These are phyloP conservation scores for Bergia puertoricense DNA, from an alignment of 92 coral and sea anemone genomes.

Conservation along the genomic window DNA sequence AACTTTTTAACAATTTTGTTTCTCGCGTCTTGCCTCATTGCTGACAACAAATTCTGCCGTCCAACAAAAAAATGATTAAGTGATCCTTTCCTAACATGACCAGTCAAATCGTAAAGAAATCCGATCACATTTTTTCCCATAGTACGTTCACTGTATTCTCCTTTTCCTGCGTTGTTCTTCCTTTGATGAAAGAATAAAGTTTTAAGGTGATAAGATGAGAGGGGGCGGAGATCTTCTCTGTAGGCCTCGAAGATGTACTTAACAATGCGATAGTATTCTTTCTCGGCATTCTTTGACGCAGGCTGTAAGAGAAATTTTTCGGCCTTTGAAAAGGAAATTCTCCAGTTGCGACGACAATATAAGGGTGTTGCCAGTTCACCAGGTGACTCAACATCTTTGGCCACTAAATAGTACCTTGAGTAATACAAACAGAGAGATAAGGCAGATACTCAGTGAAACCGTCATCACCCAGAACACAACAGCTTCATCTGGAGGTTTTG, in stretches of 20 bases:
- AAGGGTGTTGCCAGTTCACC: neutral
- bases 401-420: conserved; percentile 47
- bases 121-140: conserved; percentile 41
- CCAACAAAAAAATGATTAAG: conserved; percentile 47
- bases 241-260: conserved; percentile 49
- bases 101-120: conserved; percentile 40
- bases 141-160: neutral
- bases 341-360: conserved; percentile 38
- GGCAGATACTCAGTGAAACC: neutral
- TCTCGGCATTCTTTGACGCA: conserved; percentile 2
- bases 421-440: neutral
- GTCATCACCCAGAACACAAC: too few species aligned
- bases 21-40: neutral
- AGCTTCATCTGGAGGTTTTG: too few species aligned
- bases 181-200: conserved; percentile 50
- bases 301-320: conserved; percentile 51
- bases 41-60: conserved; percentile 22
- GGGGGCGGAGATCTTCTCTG: conserved; percentile 33
- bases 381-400: conserved; percentile 39
- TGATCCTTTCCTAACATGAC: neutral
- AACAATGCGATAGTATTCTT: conserved; percentile 41
- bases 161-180: neutral
- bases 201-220: conserved; percentile 54
- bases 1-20: neutral
- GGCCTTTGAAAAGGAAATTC: conserved; percentile 60